Conservation (phyloP, 2,797 vertebrate genomes). For the Aplochiton taeniatus region DNA sequence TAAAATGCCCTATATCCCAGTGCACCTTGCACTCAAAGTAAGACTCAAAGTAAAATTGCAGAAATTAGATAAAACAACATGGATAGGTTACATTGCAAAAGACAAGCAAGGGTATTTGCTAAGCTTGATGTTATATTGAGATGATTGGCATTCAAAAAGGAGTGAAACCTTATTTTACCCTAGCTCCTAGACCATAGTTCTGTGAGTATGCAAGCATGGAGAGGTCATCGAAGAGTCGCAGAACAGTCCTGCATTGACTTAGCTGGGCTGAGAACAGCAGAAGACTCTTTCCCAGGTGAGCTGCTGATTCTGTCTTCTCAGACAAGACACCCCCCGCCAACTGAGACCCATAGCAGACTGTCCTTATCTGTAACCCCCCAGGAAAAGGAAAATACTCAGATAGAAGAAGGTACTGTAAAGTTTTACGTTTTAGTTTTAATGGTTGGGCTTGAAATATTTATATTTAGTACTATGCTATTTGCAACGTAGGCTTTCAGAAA, state of each 20-base stretch:
- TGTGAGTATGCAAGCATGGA: slow-evolving; percentile 85
- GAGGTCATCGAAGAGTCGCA: slow-evolving; percentile 91
- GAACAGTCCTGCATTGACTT: slow-evolving; percentile 86
- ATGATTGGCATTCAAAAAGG: neutral
- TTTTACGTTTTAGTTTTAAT: no score
- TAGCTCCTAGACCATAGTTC: slow-evolving; percentile 83
- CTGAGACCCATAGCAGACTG: slow-evolving; percentile 85
- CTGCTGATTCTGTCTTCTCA: slow-evolving; percentile 45
- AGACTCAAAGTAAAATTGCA: no score
- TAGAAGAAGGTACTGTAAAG: neutral
- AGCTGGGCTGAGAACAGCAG: slow-evolving; percentile 85
- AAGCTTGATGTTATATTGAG: neutral
- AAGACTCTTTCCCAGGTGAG: slow-evolving; percentile 76
- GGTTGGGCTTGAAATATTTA: no score
- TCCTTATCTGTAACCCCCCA: slow-evolving; percentile 77
- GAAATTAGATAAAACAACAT: no score
- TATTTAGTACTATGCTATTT: no score
- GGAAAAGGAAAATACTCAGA: neutral
- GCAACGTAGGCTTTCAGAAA: no score
- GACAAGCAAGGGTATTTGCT: neutral
- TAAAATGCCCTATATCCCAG: no score
- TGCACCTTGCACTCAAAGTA: no score
- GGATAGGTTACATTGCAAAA: neutral
- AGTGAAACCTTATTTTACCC: slow-evolving; percentile 66
- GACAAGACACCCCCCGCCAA: slow-evolving; percentile 83